Percentiles rank a stretch among this genome's conserved stretches.
Conservation (phyloP, 92 coral and sea anemone species). For the Actinernus sp. region DNA sequence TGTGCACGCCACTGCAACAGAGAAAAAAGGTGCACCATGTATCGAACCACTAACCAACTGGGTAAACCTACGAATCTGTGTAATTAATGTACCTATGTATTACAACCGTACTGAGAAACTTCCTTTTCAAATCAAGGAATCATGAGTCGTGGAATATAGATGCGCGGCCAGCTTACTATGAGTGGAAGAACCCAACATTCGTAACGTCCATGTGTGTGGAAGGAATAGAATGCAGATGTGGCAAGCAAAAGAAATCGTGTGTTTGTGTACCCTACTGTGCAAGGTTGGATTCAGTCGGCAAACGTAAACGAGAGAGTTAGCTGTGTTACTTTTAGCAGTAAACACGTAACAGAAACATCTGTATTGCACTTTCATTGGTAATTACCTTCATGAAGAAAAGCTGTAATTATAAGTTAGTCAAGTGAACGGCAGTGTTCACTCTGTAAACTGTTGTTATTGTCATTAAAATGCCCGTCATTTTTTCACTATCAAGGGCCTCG, state of each 20-base stretch:
- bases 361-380: background rate
- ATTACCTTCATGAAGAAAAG: background rate
- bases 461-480: constrained; percentile 20
- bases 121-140: background rate
- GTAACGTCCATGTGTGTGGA: constrained; percentile 9
- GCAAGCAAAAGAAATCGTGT: background rate
- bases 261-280: constrained; percentile 1
- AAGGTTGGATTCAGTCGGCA: constrained; percentile 7
- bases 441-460: constrained; percentile 30
- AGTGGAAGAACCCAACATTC: constrained; percentile 15
- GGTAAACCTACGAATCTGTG: background rate
- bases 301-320: background rate
- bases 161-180: constrained; percentile 3
- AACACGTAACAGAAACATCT: background rate
- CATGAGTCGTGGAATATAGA: background rate
- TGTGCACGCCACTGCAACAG: background rate
- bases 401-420: background rate
- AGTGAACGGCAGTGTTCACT: constrained; percentile 1
- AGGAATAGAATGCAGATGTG: constrained; percentile 23
- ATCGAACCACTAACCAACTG: background rate
- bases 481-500: background rate
- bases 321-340: background rate
- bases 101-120: background rate
- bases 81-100: background rate
- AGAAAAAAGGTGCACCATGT: background rate